Percentiles rank a stretch among this genome's conserved stretches.
Conservation (phyloP, 2,797 vertebrate genomes). For the Ataeniobius toweri region DNA sequence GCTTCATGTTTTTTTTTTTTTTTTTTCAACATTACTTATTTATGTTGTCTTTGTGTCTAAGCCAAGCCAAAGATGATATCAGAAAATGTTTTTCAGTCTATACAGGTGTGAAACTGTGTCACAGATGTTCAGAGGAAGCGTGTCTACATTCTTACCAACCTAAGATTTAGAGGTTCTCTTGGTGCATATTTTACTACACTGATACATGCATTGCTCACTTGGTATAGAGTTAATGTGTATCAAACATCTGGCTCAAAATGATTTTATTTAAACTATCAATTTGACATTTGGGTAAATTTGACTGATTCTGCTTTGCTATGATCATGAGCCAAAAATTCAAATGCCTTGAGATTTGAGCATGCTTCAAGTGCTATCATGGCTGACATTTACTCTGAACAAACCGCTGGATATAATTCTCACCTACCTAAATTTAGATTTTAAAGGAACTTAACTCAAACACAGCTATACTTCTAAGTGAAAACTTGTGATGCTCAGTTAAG, state of each 20-base stretch:
- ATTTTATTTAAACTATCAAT: background rate
- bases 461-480: background rate
- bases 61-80: conserved; percentile 36
- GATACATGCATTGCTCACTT: background rate
- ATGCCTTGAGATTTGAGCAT: background rate
- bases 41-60: background rate
- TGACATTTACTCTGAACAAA: background rate
- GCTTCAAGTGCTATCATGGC: background rate
- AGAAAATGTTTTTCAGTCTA: conserved; percentile 26
- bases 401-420: too few relatives aligned
- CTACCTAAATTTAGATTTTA: background rate
- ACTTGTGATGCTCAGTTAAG: background rate
- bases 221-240: background rate
- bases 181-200: background rate
- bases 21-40: background rate
- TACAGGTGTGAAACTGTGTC: conserved; percentile 72
- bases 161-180: conserved; percentile 15
- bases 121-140: conserved; percentile 63
- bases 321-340: background rate
- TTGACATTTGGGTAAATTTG: background rate
- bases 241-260: background rate
- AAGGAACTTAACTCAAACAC: background rate
- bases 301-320: background rate
- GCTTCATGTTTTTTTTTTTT: background rate
- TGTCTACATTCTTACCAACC: conserved; percentile 27